phyloP scores from a whole-genome alignment of 1,140 invertebrate species.

The Dinoponera quadriceps region DNA sequence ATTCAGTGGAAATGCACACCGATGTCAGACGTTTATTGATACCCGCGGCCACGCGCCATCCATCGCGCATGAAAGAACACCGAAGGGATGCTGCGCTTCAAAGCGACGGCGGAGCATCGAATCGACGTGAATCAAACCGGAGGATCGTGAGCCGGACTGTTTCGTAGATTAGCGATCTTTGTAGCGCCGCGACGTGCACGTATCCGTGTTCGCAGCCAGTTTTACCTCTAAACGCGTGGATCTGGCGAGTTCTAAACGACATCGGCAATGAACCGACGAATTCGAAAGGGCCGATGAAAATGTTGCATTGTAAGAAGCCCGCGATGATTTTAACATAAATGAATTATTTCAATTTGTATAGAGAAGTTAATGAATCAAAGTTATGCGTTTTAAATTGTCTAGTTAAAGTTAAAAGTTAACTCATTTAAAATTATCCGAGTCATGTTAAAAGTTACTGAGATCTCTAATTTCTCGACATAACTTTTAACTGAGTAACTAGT shows the following conservation, averaged over 20 bases:
- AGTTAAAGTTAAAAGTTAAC: too few species aligned
- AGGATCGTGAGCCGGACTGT: not conserved
- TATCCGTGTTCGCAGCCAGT: not conserved
- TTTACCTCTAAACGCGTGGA: not conserved
- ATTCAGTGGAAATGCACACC: constrained; percentile 9
- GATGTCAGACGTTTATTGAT: constrained; percentile 42
- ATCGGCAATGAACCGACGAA: not conserved
- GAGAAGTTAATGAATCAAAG: too few species aligned
- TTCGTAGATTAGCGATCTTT: constrained; percentile 39
- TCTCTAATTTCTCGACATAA: too few species aligned
- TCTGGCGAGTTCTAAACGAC: not conserved
- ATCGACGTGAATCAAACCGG: constrained; percentile 7
- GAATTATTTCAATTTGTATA: too few species aligned
- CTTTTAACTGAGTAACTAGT: too few species aligned
- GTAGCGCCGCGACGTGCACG: too few species aligned
- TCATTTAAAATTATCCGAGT: too few species aligned
- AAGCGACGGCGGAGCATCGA: not conserved
- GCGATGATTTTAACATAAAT: not conserved
- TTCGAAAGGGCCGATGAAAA: not conserved
- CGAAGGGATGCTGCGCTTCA: not conserved
- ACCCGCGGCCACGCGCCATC: not conserved
- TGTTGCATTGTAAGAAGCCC: not conserved
- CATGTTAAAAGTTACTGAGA: too few species aligned
- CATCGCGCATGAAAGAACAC: constrained; percentile 20
- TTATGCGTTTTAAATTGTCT: too few species aligned